Conservation (phyloP, 2,797 vertebrate genomes). For the Brachymystax lenok region DNA sequence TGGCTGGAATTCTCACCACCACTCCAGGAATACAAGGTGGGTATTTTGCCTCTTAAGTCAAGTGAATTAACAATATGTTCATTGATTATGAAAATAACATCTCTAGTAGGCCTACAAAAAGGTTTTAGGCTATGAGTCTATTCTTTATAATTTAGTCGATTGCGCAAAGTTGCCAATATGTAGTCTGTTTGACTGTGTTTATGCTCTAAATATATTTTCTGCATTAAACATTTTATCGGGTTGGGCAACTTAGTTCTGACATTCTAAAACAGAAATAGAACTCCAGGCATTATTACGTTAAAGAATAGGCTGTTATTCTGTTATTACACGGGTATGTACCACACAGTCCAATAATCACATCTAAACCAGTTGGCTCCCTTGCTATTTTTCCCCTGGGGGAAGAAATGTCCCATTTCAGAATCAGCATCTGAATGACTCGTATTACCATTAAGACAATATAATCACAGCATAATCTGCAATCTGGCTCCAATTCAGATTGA, state of each 20-base stretch:
- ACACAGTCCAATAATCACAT: neutral
- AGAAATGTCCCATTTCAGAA: neutral
- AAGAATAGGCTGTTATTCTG: neutral
- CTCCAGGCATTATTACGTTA: neutral
- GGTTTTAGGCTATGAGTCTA: too few relatives aligned
- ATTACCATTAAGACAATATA: conserved; percentile 8
- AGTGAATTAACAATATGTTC: neutral
- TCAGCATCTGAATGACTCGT: neutral
- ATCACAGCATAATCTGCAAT: conserved; percentile 1
- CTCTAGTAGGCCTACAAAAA: neutral
- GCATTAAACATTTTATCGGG: neutral
- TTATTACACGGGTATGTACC: neutral
- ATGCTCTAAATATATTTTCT: neutral
- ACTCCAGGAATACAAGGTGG: conserved; percentile 41
- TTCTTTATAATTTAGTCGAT: neutral
- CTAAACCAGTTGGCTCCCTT: neutral
- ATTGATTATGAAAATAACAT: conserved; percentile 16
- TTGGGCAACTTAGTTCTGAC: neutral
- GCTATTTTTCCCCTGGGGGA: neutral
- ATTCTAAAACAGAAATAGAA: neutral
- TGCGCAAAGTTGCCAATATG: neutral
- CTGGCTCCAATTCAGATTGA: neutral
- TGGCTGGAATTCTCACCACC: conserved; percentile 30
- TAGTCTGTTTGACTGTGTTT: neutral
- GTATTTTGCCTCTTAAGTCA: conserved; percentile 23